phyloP scores from a whole-genome alignment of 2,888 invertebrate species.

The Diloba caeruleocephala region DNA sequence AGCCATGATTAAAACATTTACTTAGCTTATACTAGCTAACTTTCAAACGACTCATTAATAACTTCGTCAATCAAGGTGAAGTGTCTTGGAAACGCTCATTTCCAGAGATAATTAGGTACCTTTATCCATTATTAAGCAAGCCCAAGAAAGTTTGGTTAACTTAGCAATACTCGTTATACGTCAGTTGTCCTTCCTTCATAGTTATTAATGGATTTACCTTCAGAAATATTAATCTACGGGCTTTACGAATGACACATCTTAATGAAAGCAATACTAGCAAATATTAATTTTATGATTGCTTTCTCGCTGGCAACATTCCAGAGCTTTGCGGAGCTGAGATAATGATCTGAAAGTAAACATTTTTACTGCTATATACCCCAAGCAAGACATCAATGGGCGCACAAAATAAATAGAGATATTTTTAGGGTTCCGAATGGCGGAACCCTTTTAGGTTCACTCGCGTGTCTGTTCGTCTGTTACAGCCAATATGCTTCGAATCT shows the following conservation, averaged over 20 bases:
- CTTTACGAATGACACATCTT: conserved; percentile 16
- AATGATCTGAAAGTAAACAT: conserved; percentile 30
- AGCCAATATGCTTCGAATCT: no score
- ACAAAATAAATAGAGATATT: no score
- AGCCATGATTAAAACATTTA: no score
- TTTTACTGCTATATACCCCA: background rate
- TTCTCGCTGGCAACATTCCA: conserved; percentile 48
- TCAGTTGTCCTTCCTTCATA: conserved; percentile 1
- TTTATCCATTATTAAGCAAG: conserved; percentile 7
- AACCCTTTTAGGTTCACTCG: no score
- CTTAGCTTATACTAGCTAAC: conserved; percentile 1
- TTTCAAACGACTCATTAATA: conserved; percentile 6
- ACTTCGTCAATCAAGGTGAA: conserved; percentile 1
- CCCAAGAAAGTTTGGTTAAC: background rate
- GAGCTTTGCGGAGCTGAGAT: conserved; percentile 23
- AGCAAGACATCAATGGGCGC: no score
- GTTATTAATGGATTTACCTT: conserved; percentile 4
- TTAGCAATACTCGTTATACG: conserved; percentile 5
- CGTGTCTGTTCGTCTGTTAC: no score
- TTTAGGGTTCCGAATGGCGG: no score
- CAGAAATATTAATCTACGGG: conserved; percentile 7
- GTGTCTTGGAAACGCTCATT: conserved; percentile 1
- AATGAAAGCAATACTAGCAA: conserved; percentile 43
- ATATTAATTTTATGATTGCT: conserved; percentile 53
- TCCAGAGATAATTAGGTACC: background rate